A percentile compares a stretch with the other conserved stretches of the same genome.
Conservation (phyloP, 1,140 invertebrate genomes). For the Mycetomoellerius zeteki region DNA sequence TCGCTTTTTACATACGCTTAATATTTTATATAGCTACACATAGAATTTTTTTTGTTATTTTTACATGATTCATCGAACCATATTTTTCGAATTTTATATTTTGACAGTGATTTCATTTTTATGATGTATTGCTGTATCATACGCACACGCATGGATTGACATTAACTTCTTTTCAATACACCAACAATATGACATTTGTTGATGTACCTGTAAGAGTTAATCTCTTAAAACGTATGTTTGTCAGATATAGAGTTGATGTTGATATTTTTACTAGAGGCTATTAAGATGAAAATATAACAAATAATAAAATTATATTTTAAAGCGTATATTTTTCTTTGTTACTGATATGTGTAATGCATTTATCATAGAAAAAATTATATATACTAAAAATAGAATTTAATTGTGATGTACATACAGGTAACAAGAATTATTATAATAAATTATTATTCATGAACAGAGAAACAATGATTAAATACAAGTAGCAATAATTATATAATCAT, state of each 20-base stretch:
- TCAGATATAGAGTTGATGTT: background rate
- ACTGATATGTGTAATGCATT: background rate
- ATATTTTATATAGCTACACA: background rate
- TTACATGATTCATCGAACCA: background rate
- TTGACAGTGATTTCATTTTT: conserved; percentile 37
- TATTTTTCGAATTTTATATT: background rate
- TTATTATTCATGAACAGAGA: background rate
- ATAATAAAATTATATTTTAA: conserved; percentile 3
- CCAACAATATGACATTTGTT: conserved; percentile 28
- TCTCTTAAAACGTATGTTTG: background rate
- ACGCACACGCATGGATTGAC: background rate
- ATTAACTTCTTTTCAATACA: conserved; percentile 27
- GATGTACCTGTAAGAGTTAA: conserved; percentile 2
- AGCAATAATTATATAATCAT: too few species aligned
- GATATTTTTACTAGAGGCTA: background rate
- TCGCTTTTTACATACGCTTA: background rate
- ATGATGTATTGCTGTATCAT: conserved; percentile 8
- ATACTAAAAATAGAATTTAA: background rate
- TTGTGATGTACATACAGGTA: too few species aligned
- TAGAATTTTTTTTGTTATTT: background rate
- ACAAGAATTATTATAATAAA: background rate
- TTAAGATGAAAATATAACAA: background rate
- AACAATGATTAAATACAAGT: background rate
- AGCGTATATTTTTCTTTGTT: background rate
- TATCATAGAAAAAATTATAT: background rate